Percentiles rank a stretch among this genome's conserved stretches.
Conservation (phyloP, 2,797 vertebrate genomes). For the Yasuhikotakia modesta region DNA sequence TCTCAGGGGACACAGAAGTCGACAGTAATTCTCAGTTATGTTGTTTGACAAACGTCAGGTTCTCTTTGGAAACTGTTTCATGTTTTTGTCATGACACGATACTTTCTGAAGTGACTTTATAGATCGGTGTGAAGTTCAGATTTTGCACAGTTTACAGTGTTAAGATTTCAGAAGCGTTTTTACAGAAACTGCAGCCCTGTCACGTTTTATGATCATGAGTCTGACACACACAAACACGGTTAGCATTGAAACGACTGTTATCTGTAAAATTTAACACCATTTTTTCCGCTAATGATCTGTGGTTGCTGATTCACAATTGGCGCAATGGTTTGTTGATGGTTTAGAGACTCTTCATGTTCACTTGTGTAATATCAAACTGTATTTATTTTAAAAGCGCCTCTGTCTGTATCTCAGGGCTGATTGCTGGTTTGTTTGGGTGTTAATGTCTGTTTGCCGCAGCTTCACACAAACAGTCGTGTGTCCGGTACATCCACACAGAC, state of each 20-base stretch:
- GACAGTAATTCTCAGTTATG: conserved; percentile 29
- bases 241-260: too few species aligned
- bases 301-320: too few species aligned
- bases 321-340: conserved; percentile 23
- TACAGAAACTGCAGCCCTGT: not conserved
- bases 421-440: conserved; percentile 39
- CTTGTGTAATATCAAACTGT: not conserved
- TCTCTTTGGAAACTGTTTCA: conserved; percentile 54
- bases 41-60: not conserved
- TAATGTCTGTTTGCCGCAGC: conserved; percentile 8
- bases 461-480: conserved; percentile 36
- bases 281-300: not conserved
- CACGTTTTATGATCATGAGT: too few species aligned
- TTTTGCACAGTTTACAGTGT: conserved; percentile 46
- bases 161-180: not conserved
- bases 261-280: not conserved
- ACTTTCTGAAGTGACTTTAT: conserved; percentile 49
- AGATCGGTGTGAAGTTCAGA: conserved; percentile 18
- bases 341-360: not conserved
- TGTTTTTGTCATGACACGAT: conserved; percentile 14
- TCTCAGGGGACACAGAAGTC: conserved; percentile 33
- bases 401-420: conserved; percentile 45
- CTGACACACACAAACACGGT: too few species aligned
- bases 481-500: conserved; percentile 33
- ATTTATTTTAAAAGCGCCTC: conserved; percentile 11